Evolutionary conservation across 2,113 vertebrate species (phyloP), one percentile per base, ranked within the genome.

Genomic region (Heterochromis multidens): DNA sequence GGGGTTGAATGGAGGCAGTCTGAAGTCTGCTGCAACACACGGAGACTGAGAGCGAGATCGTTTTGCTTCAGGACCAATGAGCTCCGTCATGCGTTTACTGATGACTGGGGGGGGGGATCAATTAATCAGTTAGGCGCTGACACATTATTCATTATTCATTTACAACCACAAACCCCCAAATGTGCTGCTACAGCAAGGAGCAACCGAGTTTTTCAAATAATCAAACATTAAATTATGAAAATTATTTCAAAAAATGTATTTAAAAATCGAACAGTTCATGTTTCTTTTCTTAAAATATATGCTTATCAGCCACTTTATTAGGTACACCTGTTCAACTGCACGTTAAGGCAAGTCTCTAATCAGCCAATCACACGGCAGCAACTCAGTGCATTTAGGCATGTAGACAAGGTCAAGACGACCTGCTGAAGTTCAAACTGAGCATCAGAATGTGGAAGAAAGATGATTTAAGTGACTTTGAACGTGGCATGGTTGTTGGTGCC

Each of bases 1-100:
- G 19, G 94, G 87, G 87, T 4, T 89, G 74, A 95, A 96, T 0
- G 91, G 77, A 1, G 95, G 95, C 81, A 96, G 83, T 29, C 27
- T 84, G 29, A 94, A 84, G 23, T 90, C 83, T 0, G 61, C 31
- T 5, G 77, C 0, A 4, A 76, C 35, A 37, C 37, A 61, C 0
- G 92, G 93, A 43, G 91, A 94, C 59, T 91, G 40, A 59, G 94
- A 91, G 3, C 92, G 91, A 46, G 87, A 46, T 25, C 89, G 86
- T 63, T 96, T 96, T 0, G 84, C 35, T 23, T 92, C 80, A 1
- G 93, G 86, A 35, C 86, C 91, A 3, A 29, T 5, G 0, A 19
- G 37, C 7, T 94, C 87, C 43, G 10, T 61, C 62, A 46, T 82
- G 17, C 11, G 70, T 83, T 95, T 95, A 6, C 86, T 79, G 2